Conservation (phyloP, 2,888 invertebrate species). For the Machimus rusticus region DNA sequence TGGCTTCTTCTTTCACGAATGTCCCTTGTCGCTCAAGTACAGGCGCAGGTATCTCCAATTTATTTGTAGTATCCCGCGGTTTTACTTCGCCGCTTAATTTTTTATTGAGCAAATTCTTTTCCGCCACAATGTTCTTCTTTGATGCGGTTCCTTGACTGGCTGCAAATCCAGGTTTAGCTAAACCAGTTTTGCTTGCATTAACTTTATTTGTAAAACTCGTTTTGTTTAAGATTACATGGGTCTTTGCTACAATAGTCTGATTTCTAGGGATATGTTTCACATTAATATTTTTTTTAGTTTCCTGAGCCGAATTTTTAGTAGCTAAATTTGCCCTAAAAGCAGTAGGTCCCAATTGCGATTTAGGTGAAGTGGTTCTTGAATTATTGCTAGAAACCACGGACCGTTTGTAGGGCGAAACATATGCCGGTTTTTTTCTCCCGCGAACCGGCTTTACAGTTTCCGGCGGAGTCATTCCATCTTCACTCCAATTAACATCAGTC, state of each 20-base stretch:
- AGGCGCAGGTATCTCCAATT: constrained; percentile 45
- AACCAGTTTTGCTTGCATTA: constrained; percentile 31
- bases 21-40: constrained; percentile 83
- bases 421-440: constrained; percentile 70
- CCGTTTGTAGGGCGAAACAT: constrained; percentile 69
- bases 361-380: constrained; percentile 59
- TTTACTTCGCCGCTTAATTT: constrained; percentile 33
- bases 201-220: constrained; percentile 44
- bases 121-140: constrained; percentile 51
- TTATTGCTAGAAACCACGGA: constrained; percentile 58
- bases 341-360: constrained; percentile 39
- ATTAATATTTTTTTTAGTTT: constrained; percentile 49
- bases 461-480: constrained; percentile 57
- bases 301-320: constrained; percentile 56
- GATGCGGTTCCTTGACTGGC: constrained; percentile 48
- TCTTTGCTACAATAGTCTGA: constrained; percentile 45
- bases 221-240: constrained; percentile 47
- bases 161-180: constrained; percentile 28
- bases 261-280: constrained; percentile 46
- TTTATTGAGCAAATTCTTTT: constrained; percentile 48
- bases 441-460: constrained; percentile 55
- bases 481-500: constrained; percentile 64
- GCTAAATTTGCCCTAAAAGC: constrained; percentile 57
- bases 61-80: constrained; percentile 55
- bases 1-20: constrained; percentile 85